Base-by-base conservation (phyloP, 2,113 vertebrate genomes). In the Carassius carassius region DNA sequence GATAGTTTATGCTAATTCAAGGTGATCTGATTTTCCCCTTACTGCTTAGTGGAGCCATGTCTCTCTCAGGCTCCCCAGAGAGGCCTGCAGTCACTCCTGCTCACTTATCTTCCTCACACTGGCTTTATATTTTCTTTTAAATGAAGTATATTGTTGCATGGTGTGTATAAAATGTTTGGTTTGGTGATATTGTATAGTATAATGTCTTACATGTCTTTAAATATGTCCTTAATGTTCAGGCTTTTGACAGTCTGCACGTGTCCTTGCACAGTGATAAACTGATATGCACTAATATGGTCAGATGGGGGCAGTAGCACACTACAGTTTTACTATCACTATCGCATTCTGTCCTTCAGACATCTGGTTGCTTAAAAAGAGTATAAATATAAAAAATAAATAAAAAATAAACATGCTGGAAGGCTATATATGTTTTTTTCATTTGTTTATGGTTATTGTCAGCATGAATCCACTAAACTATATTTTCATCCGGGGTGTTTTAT, bases 1-100 rank as follows among this genome's bases (percentile, higher is more conserved):
- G 91, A 80, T 90, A 92, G 87, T 92, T 92, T 93, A 94, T 95
- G 94, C 92, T 93, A 94, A 94, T 94, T 92, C 91, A 93, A 93
- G 92, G 92, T 93, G 91, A 94, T 94, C 90, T 91, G 92, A 90
- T 92, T 93, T 32, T 92, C 91, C 91, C 89, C 90, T 32, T 83
- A 78, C 89, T 92, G 89, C 90, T 91, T 91, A 90, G 87, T 93
- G 91, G 89, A 92, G 79, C 87, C 37, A 83, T 91, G 89, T 91
- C 73, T 92, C 74, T 87, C 87, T 41, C 65, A 58, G 49, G 16
- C 72, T 84, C 90, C 87, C 89, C 49, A 76, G 91, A 90, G 93
- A 92, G 81, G 90, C 85, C 83, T 56, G 73, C 75, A 92, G 85
- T 92, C 91, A 90, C 86, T 91, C 85, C 84, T 74, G 78, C 86